These are phyloP conservation scores for Nycticebus coucang DNA, from an alignment of 2,113 vertebrate genomes.

Conservation along the genomic window DNA sequence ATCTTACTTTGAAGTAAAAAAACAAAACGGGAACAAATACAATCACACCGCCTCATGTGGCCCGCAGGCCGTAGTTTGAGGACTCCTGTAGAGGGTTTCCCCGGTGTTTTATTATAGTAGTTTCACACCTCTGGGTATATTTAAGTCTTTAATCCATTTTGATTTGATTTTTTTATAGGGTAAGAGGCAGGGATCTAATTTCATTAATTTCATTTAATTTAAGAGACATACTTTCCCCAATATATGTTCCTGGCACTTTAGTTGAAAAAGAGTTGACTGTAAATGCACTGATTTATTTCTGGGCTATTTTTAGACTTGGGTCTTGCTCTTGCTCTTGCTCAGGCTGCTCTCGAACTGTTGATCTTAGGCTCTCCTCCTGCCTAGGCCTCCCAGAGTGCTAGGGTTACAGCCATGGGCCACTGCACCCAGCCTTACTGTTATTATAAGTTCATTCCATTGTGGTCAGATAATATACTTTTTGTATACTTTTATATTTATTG, in stretches of 20 bases:
- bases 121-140: neutral
- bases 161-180: neutral
- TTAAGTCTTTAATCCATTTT: neutral
- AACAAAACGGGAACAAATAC: too few relatives aligned
- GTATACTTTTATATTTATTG: neutral
- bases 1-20: too few relatives aligned
- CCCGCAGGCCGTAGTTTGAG: too few relatives aligned
- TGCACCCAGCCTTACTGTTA: neutral
- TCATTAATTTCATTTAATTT: neutral
- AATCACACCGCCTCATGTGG: too few relatives aligned
- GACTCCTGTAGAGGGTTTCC: neutral
- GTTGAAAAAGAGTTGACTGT: neutral
- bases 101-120: neutral
- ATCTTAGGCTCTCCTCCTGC: too few relatives aligned
- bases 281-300: conserved; percentile 7
- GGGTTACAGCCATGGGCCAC: too few relatives aligned
- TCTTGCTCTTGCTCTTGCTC: too few relatives aligned
- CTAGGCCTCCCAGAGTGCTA: too few relatives aligned
- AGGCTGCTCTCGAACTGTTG: too few relatives aligned
- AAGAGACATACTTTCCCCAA: neutral
- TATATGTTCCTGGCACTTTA: neutral
- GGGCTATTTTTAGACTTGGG: neutral
- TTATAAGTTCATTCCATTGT: neutral
- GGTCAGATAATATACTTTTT: neutral
- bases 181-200: neutral